phyloP scores from a whole-genome alignment of 2,113 vertebrate genomes.

The Ameiurus melas region DNA sequence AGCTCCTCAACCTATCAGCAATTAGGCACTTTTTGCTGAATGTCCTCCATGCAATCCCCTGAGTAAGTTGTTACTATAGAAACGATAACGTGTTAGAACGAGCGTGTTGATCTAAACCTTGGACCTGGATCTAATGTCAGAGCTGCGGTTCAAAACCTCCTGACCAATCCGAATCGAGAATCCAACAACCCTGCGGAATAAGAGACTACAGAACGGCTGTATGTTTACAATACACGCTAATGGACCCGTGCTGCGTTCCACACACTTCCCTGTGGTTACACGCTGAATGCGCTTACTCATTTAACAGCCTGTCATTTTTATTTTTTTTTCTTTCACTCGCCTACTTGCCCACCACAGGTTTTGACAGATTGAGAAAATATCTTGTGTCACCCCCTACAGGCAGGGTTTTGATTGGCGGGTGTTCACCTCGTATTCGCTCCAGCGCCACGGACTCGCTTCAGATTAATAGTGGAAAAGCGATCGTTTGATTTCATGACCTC shows the following conservation, averaged over 20 bases:
- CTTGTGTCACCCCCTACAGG: constrained; percentile 31
- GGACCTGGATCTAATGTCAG: background rate
- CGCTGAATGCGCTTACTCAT: background rate
- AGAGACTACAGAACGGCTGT: background rate
- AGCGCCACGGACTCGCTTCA: background rate
- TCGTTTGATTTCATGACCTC: constrained; percentile 34
- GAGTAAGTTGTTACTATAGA: background rate
- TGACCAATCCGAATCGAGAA: background rate
- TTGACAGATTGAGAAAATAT: constrained; percentile 32
- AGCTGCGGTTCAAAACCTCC: background rate
- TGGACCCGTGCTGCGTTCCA: background rate
- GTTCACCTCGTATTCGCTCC: background rate
- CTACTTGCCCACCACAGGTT: background rate
- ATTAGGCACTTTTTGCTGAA: background rate
- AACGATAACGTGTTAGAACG: background rate
- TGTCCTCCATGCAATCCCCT: background rate
- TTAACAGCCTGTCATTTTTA: constrained; percentile 16
- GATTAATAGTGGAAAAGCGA: constrained; percentile 33
- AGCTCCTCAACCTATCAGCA: background rate
- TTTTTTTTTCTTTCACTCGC: constrained; percentile 14
- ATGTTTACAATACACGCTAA: background rate
- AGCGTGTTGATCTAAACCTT: background rate
- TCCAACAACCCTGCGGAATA: background rate
- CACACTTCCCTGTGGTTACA: background rate
- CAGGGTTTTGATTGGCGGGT: constrained; percentile 30